Base-by-base conservation (phyloP, 1,140 invertebrate genomes). In the Orchestia grillus region DNA sequence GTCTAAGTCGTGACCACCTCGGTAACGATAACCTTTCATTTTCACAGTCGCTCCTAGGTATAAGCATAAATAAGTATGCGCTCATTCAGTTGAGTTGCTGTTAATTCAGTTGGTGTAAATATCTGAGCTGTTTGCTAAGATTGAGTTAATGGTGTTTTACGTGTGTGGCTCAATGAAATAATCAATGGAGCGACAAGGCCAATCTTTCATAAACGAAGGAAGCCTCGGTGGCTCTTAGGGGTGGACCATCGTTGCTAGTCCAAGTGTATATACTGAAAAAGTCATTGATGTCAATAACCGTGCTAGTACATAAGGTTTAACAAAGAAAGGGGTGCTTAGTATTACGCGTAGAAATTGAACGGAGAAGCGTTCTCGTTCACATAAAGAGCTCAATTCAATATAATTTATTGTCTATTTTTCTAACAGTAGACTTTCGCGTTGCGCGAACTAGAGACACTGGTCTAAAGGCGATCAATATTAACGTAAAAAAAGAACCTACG, bases 221-320 rank as follows among this genome's bases (percentile, higher is more conserved):
- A 77, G 62, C 62, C 36, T 28, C 15, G 11, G 36, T 77, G 1
- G 11, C 36, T n/a, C n/a, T n/a, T n/a, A n/a, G n/a, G 11, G 15
- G 36, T 23, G 62, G 36, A 77, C 62, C 28, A 77, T 77, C 11
- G 28, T 3, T 77, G 28, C 28, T 77, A 28, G 62, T 90, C 15
- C 88, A 44, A 90, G n/a, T 90, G 88, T 90, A 90, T 8, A 90
- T 90, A 90, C n/a, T 42, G 43, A 87, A 87, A 41, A 6, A 87
- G 87, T n/a, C 11, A 90, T 90, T 44, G 88, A 90, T 90, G 88
- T 90, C 88, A 90, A 90, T 90, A 90, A 42, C 42, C 88, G 88
- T 90, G 43, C 41, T 90, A 90, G 88, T 44, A 11, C 43, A 90
- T 90, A 90, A 90, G 88, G 43, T 41, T 8, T 90, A 44, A 90